phyloP scores from a whole-genome alignment of 2,113 vertebrate species.

The Trogon melanurus region DNA sequence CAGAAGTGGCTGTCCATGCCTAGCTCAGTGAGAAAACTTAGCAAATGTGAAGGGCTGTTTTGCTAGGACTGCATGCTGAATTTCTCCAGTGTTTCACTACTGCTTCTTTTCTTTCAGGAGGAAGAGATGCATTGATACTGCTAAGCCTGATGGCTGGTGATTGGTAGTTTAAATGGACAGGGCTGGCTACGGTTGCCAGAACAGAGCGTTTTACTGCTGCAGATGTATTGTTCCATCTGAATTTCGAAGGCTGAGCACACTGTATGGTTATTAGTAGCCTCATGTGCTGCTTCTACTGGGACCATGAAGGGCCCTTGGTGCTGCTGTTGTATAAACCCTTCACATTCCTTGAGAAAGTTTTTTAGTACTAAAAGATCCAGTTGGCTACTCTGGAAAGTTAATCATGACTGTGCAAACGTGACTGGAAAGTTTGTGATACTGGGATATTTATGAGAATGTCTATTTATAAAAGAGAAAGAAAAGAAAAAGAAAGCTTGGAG shows the following conservation, averaged over 20 bases:
- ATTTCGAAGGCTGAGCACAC: background rate
- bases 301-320: rapidly evolving
- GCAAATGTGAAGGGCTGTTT: background rate
- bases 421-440: background rate
- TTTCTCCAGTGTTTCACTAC: background rate
- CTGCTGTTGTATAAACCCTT: background rate
- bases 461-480: background rate
- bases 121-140: background rate
- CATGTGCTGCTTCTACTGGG: background rate
- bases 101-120: background rate
- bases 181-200: background rate
- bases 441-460: background rate
- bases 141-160: background rate
- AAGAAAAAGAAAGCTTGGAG: background rate
- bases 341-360: background rate
- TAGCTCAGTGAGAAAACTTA: background rate
- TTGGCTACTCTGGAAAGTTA: background rate
- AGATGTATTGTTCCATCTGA: background rate
- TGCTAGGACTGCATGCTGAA: background rate
- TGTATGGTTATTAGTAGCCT: background rate
- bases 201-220: background rate
- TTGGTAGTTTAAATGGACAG: background rate
- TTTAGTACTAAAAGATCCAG: background rate
- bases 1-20: background rate
- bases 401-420: no score